Percentiles rank a stretch among this genome's conserved stretches.
Conservation (phyloP, 2,888 invertebrate genomes). For the Hartigia nigra region DNA sequence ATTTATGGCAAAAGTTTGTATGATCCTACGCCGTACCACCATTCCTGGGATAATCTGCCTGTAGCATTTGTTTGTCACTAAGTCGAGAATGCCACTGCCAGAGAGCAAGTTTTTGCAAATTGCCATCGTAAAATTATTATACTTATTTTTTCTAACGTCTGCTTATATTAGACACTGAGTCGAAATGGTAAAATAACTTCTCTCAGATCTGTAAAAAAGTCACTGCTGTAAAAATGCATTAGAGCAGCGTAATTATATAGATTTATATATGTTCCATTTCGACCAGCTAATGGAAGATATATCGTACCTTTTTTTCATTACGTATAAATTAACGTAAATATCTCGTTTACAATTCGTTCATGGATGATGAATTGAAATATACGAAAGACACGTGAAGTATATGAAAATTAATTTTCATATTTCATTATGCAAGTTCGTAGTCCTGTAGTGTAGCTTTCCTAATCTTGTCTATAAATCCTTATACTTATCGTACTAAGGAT, state of each 20-base stretch:
- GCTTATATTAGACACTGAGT: neutral
- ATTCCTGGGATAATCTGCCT: conserved; percentile 48
- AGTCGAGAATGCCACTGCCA: conserved; percentile 49
- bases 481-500: neutral
- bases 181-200: conserved; percentile 18
- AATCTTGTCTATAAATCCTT: neutral
- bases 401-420: neutral
- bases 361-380: neutral
- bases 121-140: neutral
- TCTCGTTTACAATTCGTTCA: neutral
- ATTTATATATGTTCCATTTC: conserved; percentile 33
- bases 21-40: conserved; percentile 10
- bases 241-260: conserved; percentile 30
- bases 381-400: neutral
- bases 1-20: neutral
- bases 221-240: conserved; percentile 21
- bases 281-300: conserved; percentile 21
- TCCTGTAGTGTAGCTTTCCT: neutral
- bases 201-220: conserved; percentile 30
- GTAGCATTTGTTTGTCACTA: conserved; percentile 37
- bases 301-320: conserved; percentile 24
- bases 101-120: conserved; percentile 35
- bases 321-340: conserved; percentile 7
- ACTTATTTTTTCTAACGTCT: neutral
- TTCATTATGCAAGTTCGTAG: neutral